phyloP scores from a whole-genome alignment of 1,140 invertebrate species.

The Pomacea maculata region DNA sequence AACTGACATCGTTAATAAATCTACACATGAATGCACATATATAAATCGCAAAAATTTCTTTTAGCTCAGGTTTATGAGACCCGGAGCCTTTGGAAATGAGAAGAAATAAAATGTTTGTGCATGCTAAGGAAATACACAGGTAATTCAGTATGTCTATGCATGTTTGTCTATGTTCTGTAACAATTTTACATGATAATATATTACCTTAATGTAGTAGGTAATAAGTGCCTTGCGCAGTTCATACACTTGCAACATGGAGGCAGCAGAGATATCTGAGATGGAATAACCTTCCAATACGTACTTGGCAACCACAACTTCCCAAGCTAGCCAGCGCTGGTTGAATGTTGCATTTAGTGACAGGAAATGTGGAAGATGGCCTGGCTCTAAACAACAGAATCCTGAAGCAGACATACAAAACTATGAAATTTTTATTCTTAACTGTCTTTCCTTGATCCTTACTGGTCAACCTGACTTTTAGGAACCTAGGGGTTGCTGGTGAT shows the following conservation, averaged over 20 bases:
- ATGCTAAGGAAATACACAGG: background rate
- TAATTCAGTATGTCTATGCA: too few relatives aligned
- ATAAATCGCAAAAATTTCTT: too few relatives aligned
- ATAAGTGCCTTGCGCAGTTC: constrained; percentile 96
- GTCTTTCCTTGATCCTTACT: background rate
- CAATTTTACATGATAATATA: too few relatives aligned
- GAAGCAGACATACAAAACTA: constrained; percentile 28
- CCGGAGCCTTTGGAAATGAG: background rate
- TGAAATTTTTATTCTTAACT: background rate
- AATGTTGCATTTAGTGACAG: constrained; percentile 94
- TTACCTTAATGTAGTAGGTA: constrained; percentile 96
- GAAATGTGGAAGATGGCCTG: constrained; percentile 89
- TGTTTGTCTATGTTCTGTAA: too few relatives aligned
- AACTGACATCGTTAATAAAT: too few relatives aligned
- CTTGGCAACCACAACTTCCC: constrained; percentile 90
- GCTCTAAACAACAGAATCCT: constrained; percentile 91
- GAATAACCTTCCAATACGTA: constrained; percentile 98
- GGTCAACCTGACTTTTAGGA: background rate
- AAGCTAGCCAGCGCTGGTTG: constrained; percentile 96
- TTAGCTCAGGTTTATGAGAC: too few relatives aligned
- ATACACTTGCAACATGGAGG: constrained; percentile 96
- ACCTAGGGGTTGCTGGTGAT: too few relatives aligned
- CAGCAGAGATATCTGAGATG: constrained; percentile 96
- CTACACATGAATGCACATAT: too few relatives aligned
- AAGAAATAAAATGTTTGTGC: background rate